Conservation (phyloP, 92 coral and sea anemone genomes). For the Umimayanthus kanabou region DNA sequence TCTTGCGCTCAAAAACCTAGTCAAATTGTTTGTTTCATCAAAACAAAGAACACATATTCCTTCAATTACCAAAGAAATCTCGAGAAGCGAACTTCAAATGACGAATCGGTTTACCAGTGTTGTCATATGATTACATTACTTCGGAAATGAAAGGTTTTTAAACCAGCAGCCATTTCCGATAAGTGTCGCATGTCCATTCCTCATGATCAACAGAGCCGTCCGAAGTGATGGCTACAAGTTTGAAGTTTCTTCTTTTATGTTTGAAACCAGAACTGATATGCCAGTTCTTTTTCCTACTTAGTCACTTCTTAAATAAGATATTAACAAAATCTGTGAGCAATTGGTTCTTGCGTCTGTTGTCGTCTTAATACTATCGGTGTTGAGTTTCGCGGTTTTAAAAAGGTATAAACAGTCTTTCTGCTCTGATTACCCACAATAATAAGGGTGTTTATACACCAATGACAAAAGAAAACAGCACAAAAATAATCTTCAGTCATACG, state of each 20-base stretch:
- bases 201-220: slow-evolving; percentile 1
- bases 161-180: slow-evolving; percentile 36
- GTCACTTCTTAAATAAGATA: neutral
- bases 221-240: neutral
- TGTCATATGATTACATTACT: slow-evolving; percentile 24
- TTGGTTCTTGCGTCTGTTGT: neutral
- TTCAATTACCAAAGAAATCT: neutral
- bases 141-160: slow-evolving; percentile 22
- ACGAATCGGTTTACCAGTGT: neutral
- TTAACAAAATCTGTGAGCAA: neutral
- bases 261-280: neutral
- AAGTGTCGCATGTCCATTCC: slow-evolving; percentile 40
- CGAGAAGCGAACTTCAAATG: neutral
- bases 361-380: neutral
- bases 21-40: neutral
- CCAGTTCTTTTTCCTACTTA: neutral
- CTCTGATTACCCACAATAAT: slow-evolving; percentile 9
- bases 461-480: neutral
- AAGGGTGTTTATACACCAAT: slow-evolving; percentile 7
- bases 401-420: neutral
- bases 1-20: neutral
- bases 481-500: neutral
- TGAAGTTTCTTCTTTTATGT: neutral
- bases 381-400: slow-evolving; percentile 5
- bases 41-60: neutral